Conservation (phyloP, 2,888 invertebrate genomes). For the Micropterix aruncella region DNA sequence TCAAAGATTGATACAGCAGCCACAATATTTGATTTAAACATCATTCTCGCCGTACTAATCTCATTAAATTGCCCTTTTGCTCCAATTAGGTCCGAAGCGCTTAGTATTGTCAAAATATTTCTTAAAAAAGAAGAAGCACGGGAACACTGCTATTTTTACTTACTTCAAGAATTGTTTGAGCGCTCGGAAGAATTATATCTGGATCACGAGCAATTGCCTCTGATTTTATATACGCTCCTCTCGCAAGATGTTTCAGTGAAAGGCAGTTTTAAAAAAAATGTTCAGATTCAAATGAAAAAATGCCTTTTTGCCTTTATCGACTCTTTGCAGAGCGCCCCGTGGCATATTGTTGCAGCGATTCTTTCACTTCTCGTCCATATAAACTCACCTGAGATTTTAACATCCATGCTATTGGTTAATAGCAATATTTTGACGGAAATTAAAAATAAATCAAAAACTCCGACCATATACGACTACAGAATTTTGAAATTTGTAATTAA, state of each 20-base stretch:
- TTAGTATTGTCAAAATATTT: slow-evolving; percentile 35
- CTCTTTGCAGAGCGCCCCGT: slow-evolving; percentile 25
- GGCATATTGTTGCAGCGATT: slow-evolving; percentile 31
- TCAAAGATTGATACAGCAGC: slow-evolving; percentile 15
- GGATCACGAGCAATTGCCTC: slow-evolving; percentile 50
- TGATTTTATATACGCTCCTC: slow-evolving; percentile 46
- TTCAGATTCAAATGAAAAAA: slow-evolving; percentile 23
- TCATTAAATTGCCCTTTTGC: slow-evolving; percentile 40
- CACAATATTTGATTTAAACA: slow-evolving; percentile 26
- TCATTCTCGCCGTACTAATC: slow-evolving; percentile 37
- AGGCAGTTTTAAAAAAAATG: slow-evolving; percentile 26
- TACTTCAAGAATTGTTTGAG: slow-evolving; percentile 31
- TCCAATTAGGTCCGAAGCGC: slow-evolving; percentile 37
- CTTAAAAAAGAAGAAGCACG: slow-evolving; percentile 21
- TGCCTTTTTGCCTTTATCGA: slow-evolving; percentile 17
- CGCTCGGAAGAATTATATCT: slow-evolving; percentile 45
- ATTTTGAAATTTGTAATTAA: not conserved
- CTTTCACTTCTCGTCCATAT: slow-evolving; percentile 30
- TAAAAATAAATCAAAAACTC: not conserved
- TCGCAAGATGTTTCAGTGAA: slow-evolving; percentile 35
- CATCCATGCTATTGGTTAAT: slow-evolving; percentile 20
- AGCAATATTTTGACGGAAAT: slow-evolving; percentile 11
- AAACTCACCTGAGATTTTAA: slow-evolving; percentile 29
- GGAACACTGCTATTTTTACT: slow-evolving; percentile 24
- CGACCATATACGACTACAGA: not conserved